phyloP scores from a whole-genome alignment of 2,888 invertebrate genomes.

The Atrina japonica region DNA sequence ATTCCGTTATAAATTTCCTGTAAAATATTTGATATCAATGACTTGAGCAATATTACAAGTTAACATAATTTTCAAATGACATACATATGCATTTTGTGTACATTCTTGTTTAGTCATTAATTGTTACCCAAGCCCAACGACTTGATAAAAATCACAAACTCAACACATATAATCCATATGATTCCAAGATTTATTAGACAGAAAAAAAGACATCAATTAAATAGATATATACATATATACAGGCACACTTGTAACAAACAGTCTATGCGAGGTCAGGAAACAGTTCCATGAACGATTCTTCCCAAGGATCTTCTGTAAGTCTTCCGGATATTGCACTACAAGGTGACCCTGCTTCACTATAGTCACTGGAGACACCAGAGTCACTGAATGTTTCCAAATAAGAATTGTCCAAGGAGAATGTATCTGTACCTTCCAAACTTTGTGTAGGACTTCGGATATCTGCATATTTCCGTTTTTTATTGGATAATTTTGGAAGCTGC shows the following conservation, averaged over 20 bases:
- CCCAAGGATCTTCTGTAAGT: constrained; percentile 65
- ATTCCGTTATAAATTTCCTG: no score
- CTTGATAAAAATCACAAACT: no score
- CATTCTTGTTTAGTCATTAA: no score
- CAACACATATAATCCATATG: no score
- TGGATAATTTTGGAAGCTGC: no score
- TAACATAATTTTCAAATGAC: no score
- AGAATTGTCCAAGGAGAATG: not conserved
- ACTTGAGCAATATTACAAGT: no score
- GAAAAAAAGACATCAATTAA: not conserved
- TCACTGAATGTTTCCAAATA: constrained; percentile 49
- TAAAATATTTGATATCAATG: no score
- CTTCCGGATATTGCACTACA: constrained; percentile 34
- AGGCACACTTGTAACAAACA: not conserved
- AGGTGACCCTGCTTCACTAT: constrained; percentile 62
- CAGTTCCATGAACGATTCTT: constrained; percentile 73
- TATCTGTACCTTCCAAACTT: not conserved
- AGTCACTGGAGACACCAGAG: constrained; percentile 64
- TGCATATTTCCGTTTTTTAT: no score
- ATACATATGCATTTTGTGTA: no score
- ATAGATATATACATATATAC: no score
- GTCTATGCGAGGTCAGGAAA: constrained; percentile 59
- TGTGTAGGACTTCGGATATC: not conserved
- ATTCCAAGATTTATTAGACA: constrained; percentile 16
- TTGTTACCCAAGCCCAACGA: no score